Percentiles rank a stretch among this genome's conserved stretches.
phyloP scores from a whole-genome alignment of 2,113 vertebrate genomes.

The Haplochromis vanheusdeni region DNA sequence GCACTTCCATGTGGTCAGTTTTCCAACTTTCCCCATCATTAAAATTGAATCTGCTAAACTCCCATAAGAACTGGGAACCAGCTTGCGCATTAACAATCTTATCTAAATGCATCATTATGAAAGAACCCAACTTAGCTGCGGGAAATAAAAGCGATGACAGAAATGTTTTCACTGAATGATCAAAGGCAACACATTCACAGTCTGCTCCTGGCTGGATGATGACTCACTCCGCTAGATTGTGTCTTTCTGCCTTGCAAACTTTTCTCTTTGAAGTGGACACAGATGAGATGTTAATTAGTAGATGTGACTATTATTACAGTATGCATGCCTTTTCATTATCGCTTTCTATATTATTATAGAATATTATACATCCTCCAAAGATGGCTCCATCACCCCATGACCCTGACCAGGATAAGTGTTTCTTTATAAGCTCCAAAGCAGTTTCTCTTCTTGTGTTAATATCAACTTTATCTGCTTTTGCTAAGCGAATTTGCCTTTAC shows the following conservation, averaged over 20 bases:
- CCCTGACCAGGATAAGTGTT: background rate
- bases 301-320: background rate
- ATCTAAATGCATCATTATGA: background rate
- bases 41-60: background rate
- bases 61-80: background rate
- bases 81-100: background rate
- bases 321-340: background rate
- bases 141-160: background rate
- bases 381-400: background rate
- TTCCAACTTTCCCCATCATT: background rate
- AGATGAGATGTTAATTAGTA: slow-evolving; percentile 19
- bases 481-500: background rate
- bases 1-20: background rate
- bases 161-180: slow-evolving; percentile 16
- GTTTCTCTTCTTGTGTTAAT: background rate
- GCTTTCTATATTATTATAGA: background rate
- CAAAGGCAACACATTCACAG: slow-evolving; percentile 21
- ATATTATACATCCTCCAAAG: background rate
- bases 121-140: background rate
- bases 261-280: slow-evolving; percentile 1
- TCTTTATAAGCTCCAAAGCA: background rate
- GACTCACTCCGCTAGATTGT: slow-evolving; percentile 12
- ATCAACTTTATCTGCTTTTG: background rate
- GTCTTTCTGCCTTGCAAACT: background rate
- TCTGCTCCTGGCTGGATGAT: slow-evolving; percentile 13